Evolutionary conservation across 2,113 vertebrate species (phyloP).

Genomic region (Nestor notabilis): DNA sequence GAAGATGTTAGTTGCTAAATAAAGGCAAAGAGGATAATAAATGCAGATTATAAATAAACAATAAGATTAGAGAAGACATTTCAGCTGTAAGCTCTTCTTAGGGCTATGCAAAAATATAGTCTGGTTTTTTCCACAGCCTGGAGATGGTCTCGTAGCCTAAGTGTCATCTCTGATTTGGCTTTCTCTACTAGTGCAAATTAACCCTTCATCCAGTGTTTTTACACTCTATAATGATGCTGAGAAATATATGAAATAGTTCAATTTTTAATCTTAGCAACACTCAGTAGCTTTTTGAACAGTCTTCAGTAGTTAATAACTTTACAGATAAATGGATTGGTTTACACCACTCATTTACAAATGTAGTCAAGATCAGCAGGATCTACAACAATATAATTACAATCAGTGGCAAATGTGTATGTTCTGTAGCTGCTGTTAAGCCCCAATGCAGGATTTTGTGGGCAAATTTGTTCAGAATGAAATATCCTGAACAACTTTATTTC

Average conservation of each 20-base stretch:
- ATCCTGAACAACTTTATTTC: not conserved
- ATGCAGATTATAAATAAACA: not conserved
- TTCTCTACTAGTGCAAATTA: not conserved
- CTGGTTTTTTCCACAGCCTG: not conserved
- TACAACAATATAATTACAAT: not conserved
- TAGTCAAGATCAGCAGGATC: not conserved
- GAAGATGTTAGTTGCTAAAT: conserved; percentile 3
- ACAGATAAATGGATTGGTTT: not conserved
- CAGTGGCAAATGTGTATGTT: not conserved
- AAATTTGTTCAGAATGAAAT: not conserved
- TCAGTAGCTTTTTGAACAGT: not conserved
- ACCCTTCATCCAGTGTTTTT: conserved; percentile 35
- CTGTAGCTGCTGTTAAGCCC: not conserved
- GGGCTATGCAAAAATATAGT: conserved; percentile 9
- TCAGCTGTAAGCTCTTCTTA: conserved; percentile 22
- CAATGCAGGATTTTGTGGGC: not conserved
- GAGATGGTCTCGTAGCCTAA: not conserved
- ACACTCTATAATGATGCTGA: not conserved
- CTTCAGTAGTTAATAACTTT: not conserved
- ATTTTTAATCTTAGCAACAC: not conserved
- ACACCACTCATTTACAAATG: not conserved
- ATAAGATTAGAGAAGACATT: not conserved
- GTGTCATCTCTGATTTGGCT: not conserved
- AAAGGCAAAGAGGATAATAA: conserved; percentile 24
- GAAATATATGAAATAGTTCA: not conserved